Evolutionary conservation across 2,113 vertebrate species (phyloP).

Genomic region (Petaurus breviceps): DNA sequence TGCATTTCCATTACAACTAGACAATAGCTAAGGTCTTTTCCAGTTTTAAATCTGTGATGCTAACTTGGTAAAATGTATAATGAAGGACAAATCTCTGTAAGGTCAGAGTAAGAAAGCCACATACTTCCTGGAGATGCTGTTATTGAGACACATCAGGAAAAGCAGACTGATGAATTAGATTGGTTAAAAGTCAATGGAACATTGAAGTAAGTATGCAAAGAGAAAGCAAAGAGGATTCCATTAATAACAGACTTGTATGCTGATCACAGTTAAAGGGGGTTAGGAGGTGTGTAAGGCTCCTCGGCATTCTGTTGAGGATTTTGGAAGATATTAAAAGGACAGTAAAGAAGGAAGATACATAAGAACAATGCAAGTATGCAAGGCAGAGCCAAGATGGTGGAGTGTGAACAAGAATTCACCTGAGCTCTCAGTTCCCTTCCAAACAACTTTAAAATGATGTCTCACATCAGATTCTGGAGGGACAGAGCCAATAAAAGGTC

Average conservation of each 20-base stretch:
- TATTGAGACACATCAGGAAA: slow-evolving; percentile 36
- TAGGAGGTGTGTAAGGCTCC: background rate
- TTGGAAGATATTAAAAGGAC: background rate
- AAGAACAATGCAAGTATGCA: background rate
- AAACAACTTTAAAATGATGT: background rate
- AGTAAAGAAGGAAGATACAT: background rate
- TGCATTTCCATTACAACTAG: no score
- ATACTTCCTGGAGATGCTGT: slow-evolving; percentile 37
- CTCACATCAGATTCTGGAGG: background rate
- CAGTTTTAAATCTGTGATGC: no score
- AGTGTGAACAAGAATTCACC: background rate
- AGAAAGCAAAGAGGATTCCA: slow-evolving; percentile 10
- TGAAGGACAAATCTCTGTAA: slow-evolving; percentile 38
- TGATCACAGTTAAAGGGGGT: slow-evolving; percentile 1
- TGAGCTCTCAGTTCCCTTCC: background rate
- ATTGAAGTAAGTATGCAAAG: slow-evolving; percentile 17
- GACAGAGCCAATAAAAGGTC: background rate
- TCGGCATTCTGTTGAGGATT: background rate
- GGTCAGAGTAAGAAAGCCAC: slow-evolving; percentile 41
- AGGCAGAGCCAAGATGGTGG: background rate
- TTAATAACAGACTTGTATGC: slow-evolving; percentile 18
- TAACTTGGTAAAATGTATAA: slow-evolving; percentile 35
- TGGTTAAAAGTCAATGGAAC: slow-evolving; percentile 7
- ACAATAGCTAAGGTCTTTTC: background rate
- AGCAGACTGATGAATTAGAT: background rate